Conservation (phyloP, 1,140 invertebrate genomes). For the Magallana angulata region DNA sequence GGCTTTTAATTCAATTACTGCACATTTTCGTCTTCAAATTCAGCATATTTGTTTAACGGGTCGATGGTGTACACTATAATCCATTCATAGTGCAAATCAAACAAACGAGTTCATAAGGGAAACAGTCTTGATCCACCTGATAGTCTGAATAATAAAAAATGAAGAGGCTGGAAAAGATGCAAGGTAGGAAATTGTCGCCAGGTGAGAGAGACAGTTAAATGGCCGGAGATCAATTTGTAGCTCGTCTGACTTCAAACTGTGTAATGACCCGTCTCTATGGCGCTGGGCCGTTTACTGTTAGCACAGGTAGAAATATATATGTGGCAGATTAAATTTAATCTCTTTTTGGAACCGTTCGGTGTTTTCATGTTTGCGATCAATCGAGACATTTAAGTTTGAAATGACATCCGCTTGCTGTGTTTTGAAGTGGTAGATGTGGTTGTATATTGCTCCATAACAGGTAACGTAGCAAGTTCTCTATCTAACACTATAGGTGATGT, state of each 20-base stretch:
- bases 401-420: slow-evolving; percentile 17
- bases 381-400: slow-evolving; percentile 21
- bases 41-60: background rate
- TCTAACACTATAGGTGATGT: no score
- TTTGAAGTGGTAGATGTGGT: background rate
- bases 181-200: slow-evolving; percentile 19
- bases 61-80: background rate
- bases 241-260: background rate
- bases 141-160: background rate
- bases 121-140: background rate
- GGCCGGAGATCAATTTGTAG: slow-evolving; percentile 23
- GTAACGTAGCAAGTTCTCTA: background rate
- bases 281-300: background rate
- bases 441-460: background rate
- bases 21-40: no score
- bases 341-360: slow-evolving; percentile 19
- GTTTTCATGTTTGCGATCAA: slow-evolving; percentile 25
- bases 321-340: slow-evolving; percentile 35
- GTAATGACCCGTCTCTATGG: slow-evolving; percentile 34
- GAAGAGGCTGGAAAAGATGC: background rate
- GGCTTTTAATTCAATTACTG: background rate
- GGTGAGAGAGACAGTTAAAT: background rate
- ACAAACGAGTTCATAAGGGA: background rate
- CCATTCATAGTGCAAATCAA: background rate
- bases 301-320: slow-evolving; percentile 33